Evolutionary conservation across 2,888 invertebrate species (phyloP).

Genomic region (Oligia latruncula): DNA sequence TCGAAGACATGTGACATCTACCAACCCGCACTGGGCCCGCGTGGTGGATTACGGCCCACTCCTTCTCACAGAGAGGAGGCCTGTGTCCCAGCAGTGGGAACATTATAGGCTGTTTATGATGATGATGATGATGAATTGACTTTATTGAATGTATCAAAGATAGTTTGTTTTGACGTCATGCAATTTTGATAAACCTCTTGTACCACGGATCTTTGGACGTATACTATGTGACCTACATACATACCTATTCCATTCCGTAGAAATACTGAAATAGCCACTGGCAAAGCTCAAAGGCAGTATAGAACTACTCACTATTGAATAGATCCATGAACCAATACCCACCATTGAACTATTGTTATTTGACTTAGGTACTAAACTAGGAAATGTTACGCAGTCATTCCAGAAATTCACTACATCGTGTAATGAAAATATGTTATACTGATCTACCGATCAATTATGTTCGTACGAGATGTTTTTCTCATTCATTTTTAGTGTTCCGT

Average conservation of each 20-base stretch:
- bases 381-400: slow-evolving; percentile 1
- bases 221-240: not conserved
- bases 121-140: too few species aligned
- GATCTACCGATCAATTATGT: not conserved
- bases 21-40: too few species aligned
- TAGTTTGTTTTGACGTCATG: not conserved
- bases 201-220: not conserved
- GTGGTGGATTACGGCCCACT: too few species aligned
- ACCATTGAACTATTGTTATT: slow-evolving; percentile 8
- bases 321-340: slow-evolving; percentile 2
- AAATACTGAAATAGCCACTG: slow-evolving; percentile 21
- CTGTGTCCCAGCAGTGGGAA: too few species aligned
- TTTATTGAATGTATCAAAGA: not conserved
- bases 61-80: too few species aligned
- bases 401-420: not conserved
- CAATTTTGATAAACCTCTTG: not conserved
- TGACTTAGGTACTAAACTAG: not conserved
- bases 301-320: slow-evolving; percentile 9
- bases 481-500: too few species aligned
- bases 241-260: not conserved
- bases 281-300: slow-evolving; percentile 3
- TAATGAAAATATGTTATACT: not conserved
- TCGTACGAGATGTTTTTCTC: not conserved
- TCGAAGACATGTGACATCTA: too few species aligned
- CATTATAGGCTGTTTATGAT: too few species aligned